phyloP scores from a whole-genome alignment of 2,888 invertebrate genomes.

The Leptinotarsa haldemani region DNA sequence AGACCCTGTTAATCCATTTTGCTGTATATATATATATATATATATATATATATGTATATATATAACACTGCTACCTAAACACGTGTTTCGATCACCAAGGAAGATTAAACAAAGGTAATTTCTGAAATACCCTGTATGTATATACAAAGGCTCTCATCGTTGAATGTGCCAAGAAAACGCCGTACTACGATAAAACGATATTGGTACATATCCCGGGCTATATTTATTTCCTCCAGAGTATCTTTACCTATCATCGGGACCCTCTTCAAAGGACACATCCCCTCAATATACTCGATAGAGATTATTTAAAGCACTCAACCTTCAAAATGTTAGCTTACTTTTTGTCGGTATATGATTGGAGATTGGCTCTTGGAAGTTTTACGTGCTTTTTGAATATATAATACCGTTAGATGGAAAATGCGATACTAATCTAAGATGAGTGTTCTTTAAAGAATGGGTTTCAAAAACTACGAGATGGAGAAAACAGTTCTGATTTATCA shows the following conservation, averaged over 20 bases:
- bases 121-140: neutral
- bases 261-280: constrained; percentile 14
- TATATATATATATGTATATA: too few relatives aligned
- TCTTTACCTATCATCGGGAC: neutral
- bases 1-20: too few relatives aligned
- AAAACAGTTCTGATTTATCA: too few relatives aligned
- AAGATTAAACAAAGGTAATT: too few relatives aligned
- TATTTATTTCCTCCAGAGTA: neutral
- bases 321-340: constrained; percentile 14
- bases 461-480: too few relatives aligned
- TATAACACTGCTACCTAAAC: too few relatives aligned
- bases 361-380: constrained; percentile 3
- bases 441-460: neutral
- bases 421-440: neutral
- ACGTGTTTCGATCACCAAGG: too few relatives aligned
- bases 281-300: constrained; percentile 14
- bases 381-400: constrained; percentile 4
- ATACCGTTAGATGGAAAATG: neutral
- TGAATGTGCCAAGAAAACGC: neutral
- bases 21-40: too few relatives aligned
- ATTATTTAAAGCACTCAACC: constrained; percentile 23
- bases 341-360: neutral
- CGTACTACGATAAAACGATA: neutral
- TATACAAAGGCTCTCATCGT: neutral
- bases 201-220: constrained; percentile 1